These are phyloP conservation scores for Philopedon plagiatum DNA, from an alignment of 2,888 invertebrate genomes.

Conservation along the genomic window DNA sequence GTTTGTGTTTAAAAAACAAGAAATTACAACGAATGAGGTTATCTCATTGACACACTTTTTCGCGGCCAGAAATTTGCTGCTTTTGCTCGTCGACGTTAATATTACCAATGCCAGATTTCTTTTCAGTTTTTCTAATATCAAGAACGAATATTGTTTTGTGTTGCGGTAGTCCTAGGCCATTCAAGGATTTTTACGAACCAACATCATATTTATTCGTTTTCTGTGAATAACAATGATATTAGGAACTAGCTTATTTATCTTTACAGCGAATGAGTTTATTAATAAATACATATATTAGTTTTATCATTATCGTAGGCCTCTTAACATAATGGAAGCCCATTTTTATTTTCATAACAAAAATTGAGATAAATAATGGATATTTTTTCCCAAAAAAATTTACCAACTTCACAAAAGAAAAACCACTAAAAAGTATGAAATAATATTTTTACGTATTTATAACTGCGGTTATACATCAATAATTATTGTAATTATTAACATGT, in stretches of 20 bases:
- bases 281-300: too few species aligned
- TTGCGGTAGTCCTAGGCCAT: slow-evolving; percentile 23
- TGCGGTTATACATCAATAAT: too few species aligned
- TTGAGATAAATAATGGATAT: too few species aligned
- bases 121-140: slow-evolving; percentile 45
- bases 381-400: too few species aligned
- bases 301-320: too few species aligned
- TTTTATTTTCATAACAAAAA: too few species aligned
- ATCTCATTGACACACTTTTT: slow-evolving; percentile 65
- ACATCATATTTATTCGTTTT: neutral
- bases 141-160: slow-evolving; percentile 34
- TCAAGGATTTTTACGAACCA: slow-evolving; percentile 15
- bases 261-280: neutral
- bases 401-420: too few species aligned
- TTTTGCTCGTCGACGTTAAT: slow-evolving; percentile 41
- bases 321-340: too few species aligned
- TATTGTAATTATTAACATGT: too few species aligned
- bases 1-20: slow-evolving; percentile 47
- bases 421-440: too few species aligned
- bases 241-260: neutral
- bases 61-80: slow-evolving; percentile 55
- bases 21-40: slow-evolving; percentile 59
- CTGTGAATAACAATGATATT: neutral
- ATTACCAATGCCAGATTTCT: slow-evolving; percentile 44
- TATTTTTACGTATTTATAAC: too few species aligned